These are phyloP conservation scores for Pitta sordida DNA, from an alignment of 2,113 vertebrate species.

Conservation along the genomic window DNA sequence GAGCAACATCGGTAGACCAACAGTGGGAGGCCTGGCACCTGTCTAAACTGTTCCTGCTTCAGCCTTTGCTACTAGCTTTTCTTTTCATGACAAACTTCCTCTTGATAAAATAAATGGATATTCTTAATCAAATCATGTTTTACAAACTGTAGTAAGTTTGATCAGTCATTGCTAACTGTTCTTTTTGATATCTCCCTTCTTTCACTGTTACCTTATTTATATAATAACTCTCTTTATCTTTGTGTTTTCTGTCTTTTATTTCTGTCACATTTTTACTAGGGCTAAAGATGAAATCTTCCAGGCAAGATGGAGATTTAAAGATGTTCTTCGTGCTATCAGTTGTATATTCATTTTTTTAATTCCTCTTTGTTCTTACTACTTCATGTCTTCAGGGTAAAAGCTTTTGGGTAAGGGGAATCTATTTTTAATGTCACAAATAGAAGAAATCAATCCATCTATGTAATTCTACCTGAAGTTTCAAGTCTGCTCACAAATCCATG, in stretches of 20 bases:
- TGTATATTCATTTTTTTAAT: slow-evolving; percentile 45
- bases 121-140: background rate
- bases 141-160: background rate
- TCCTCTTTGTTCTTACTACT: slow-evolving; percentile 55
- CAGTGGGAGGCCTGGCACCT: background rate
- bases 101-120: background rate
- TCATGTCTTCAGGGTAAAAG: slow-evolving; percentile 50
- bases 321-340: slow-evolving; percentile 42
- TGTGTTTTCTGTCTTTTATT: slow-evolving; percentile 55
- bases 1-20: background rate
- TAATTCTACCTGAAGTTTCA: background rate
- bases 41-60: background rate
- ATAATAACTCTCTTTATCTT: slow-evolving; percentile 32
- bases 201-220: background rate
- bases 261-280: slow-evolving; percentile 50
- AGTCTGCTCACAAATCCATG: background rate
- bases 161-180: background rate
- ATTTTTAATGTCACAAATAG: slow-evolving; percentile 1
- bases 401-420: slow-evolving; percentile 63
- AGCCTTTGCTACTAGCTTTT: slow-evolving; percentile 1
- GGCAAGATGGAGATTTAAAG: slow-evolving; percentile 50
- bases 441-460: background rate
- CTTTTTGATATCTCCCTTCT: slow-evolving; percentile 6
- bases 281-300: slow-evolving; percentile 60
- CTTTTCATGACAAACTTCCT: background rate